Evolutionary conservation across 2,113 vertebrate species (phyloP).

Genomic region (Arvicanthis niloticus): DNA sequence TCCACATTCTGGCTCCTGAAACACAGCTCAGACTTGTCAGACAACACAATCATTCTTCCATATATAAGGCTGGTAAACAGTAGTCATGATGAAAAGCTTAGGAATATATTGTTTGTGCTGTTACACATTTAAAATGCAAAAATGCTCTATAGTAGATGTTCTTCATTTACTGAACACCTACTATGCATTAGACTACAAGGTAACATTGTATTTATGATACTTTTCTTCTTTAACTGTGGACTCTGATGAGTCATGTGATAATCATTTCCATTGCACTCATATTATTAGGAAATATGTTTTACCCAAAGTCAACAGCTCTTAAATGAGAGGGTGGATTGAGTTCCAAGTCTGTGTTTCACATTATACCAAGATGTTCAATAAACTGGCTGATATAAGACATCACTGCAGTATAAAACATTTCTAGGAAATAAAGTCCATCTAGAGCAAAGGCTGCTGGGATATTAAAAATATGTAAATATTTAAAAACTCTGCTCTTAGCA

Average conservation of each 20-base stretch:
- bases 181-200: not conserved
- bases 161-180: slow-evolving; percentile 1
- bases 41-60: not conserved
- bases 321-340: not conserved
- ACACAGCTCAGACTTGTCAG: not conserved
- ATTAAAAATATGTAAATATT: not conserved
- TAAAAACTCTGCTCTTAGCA: not conserved
- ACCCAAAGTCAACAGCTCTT: not conserved
- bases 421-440: slow-evolving; percentile 13
- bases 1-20: not conserved
- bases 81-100: not conserved
- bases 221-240: not conserved
- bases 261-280: not conserved
- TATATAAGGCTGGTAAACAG: not conserved
- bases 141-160: not conserved
- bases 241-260: not conserved
- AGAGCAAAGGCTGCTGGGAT: slow-evolving; percentile 14
- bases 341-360: not conserved
- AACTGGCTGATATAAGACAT: not conserved
- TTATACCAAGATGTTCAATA: not conserved
- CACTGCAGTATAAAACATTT: not conserved
- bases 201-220: not conserved
- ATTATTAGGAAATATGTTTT: not conserved
- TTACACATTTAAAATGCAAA: not conserved
- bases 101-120: not conserved